phyloP scores from a whole-genome alignment of 2,113 vertebrate genomes.

The Leptosomus discolor region DNA sequence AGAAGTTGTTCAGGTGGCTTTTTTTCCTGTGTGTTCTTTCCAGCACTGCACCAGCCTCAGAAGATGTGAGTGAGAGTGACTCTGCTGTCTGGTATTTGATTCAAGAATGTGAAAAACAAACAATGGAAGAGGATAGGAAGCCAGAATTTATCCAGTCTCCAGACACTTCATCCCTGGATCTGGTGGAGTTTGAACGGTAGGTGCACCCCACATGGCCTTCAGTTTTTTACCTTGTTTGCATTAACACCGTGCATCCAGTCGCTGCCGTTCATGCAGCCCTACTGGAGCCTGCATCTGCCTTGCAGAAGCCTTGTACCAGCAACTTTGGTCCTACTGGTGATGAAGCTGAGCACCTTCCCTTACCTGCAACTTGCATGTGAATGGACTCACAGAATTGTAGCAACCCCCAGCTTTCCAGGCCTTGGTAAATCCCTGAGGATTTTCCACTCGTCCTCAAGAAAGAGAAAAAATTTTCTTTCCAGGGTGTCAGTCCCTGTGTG shows the following conservation, averaged over 20 bases:
- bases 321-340: background rate
- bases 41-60: background rate
- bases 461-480: background rate
- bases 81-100: background rate
- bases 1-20: background rate
- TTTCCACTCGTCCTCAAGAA: background rate
- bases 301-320: background rate
- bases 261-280: background rate
- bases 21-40: background rate
- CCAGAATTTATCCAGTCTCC: background rate
- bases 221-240: background rate
- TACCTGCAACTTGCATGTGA: background rate
- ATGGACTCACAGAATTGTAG: background rate
- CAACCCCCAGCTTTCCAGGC: background rate
- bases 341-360: background rate
- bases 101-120: slow-evolving; percentile 37
- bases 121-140: slow-evolving; percentile 13
- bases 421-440: background rate
- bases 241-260: background rate
- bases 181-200: slow-evolving; percentile 83
- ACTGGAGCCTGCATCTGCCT: background rate
- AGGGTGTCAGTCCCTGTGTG: background rate
- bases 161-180: slow-evolving; percentile 40
- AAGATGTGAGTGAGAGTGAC: slow-evolving; percentile 11
- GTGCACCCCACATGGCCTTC: background rate